Conservation (phyloP, 2,888 invertebrate species). For the Cataglyphis altisquamis region DNA sequence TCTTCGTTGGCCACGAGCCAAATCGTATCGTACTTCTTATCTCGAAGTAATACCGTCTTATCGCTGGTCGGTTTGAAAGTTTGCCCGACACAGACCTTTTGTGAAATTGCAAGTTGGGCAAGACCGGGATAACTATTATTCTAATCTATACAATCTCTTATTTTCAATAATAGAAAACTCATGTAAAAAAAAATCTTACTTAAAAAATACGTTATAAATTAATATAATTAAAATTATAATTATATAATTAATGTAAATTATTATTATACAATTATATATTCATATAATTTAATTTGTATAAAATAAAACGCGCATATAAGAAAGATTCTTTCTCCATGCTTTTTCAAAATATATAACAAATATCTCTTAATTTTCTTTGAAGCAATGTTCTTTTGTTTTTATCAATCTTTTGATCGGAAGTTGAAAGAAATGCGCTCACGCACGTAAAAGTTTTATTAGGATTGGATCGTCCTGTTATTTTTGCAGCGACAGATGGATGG, state of each 20-base stretch:
- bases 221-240: neutral
- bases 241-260: slow-evolving; percentile 5
- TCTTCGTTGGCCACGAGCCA: slow-evolving; percentile 65
- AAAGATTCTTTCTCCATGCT: neutral
- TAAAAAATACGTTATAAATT: neutral
- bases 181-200: neutral
- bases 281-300: neutral
- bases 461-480: slow-evolving; percentile 30
- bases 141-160: slow-evolving; percentile 28
- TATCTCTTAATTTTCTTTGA: neutral
- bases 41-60: slow-evolving; percentile 64
- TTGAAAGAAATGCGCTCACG: slow-evolving; percentile 34
- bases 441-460: slow-evolving; percentile 43
- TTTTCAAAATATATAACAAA: neutral
- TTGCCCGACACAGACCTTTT: slow-evolving; percentile 65
- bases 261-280: neutral
- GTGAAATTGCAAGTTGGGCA: slow-evolving; percentile 67
- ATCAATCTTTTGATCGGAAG: slow-evolving; percentile 42
- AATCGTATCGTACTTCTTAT: slow-evolving; percentile 66
- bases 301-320: neutral
- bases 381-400: slow-evolving; percentile 7
- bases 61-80: slow-evolving; percentile 67
- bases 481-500: slow-evolving; percentile 37
- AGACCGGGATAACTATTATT: slow-evolving; percentile 69
- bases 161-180: slow-evolving; percentile 15